phyloP scores from a whole-genome alignment of 2,888 invertebrate genomes.

The Junonia oenone region DNA sequence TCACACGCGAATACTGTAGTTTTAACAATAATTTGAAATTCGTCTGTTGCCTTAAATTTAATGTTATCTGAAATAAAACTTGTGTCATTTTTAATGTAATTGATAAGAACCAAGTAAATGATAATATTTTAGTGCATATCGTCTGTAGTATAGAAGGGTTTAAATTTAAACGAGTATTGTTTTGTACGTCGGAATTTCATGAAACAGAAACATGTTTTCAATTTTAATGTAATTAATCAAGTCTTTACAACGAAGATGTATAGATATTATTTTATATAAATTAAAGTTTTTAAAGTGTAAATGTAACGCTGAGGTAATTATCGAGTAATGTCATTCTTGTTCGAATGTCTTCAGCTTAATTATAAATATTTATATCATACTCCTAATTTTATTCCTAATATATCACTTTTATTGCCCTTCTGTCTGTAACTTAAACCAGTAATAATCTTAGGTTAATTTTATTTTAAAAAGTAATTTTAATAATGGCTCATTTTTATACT shows the following conservation, averaged over 20 bases:
- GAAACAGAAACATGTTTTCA: background rate
- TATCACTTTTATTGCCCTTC: no score
- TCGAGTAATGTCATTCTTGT: background rate
- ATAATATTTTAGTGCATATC: slow-evolving; percentile 42
- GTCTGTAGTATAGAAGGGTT: slow-evolving; percentile 40
- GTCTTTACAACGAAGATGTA: slow-evolving; percentile 50
- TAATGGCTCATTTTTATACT: no score
- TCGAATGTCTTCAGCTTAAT: background rate
- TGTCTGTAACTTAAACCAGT: no score
- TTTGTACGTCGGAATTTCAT: slow-evolving; percentile 26
- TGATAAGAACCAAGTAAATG: slow-evolving; percentile 38
- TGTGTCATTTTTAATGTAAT: slow-evolving; percentile 39
- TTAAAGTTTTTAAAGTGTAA: slow-evolving; percentile 7
- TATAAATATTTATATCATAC: no score
- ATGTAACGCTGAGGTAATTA: slow-evolving; percentile 19
- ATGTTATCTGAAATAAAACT: slow-evolving; percentile 44
- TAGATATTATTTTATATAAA: slow-evolving; percentile 17
- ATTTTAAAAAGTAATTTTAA: no score
- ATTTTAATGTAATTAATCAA: slow-evolving; percentile 25
- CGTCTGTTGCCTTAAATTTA: slow-evolving; percentile 62
- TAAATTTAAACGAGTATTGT: slow-evolving; percentile 37
- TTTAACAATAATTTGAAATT: slow-evolving; percentile 40
- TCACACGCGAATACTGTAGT: slow-evolving; percentile 31
- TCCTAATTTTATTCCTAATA: no score
- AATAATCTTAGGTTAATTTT: no score